Evolutionary conservation across 2,888 invertebrate species (phyloP).

Genomic region (Drosophila falleni): DNA sequence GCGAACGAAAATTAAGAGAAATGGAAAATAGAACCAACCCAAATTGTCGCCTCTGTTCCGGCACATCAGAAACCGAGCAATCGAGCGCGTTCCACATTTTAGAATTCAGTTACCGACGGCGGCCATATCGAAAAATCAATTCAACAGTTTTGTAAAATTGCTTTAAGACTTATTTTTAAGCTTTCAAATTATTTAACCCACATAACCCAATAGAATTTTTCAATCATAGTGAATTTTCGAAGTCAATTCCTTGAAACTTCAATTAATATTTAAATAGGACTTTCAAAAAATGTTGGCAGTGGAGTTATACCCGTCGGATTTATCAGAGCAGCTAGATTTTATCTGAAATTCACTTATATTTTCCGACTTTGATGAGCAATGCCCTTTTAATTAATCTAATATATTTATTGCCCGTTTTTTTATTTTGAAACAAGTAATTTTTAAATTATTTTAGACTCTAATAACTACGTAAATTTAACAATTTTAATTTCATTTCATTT

Average conservation of each 20-base stretch:
- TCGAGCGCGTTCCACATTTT: not conserved
- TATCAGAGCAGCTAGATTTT: too few species aligned
- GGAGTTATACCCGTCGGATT: not conserved
- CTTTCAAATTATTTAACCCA: not conserved
- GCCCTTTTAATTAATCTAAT: not conserved
- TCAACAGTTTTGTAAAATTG: not conserved
- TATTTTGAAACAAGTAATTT: too few species aligned
- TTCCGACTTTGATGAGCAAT: too few species aligned
- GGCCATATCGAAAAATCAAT: not conserved
- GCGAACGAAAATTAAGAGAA: slow-evolving; percentile 11
- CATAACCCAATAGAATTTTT: not conserved
- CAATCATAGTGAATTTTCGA: not conserved
- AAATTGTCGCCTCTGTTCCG: slow-evolving; percentile 1
- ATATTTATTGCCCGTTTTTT: too few species aligned
- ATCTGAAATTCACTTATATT: too few species aligned
- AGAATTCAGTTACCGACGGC: slow-evolving; percentile 1
- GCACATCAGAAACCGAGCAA: not conserved
- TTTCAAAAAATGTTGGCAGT: not conserved
- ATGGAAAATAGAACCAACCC: not conserved
- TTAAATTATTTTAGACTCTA: too few species aligned
- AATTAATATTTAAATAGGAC: not conserved
- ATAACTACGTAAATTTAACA: too few species aligned
- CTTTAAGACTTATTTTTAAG: not conserved
- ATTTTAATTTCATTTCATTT: too few species aligned
- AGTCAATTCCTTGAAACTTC: not conserved